Evolutionary conservation across 2,797 vertebrate species (phyloP), one percentile per base, ranked within the genome.

Genomic region (Oreochromis grahami): DNA sequence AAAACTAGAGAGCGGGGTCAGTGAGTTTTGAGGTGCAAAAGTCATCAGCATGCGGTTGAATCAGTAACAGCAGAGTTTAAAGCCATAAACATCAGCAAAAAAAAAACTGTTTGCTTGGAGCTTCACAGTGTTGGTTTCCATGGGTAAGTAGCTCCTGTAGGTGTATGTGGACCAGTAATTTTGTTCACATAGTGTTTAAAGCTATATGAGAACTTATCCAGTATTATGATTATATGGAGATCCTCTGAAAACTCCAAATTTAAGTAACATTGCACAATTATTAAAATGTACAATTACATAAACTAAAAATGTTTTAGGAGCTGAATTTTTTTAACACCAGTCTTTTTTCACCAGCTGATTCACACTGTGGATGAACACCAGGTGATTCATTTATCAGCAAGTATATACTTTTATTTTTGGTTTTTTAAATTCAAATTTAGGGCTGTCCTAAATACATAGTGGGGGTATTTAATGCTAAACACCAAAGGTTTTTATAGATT

Each of bases 231-330:
- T 74, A 50, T n/a, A 32, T 74, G 26, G 15, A 29, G 14, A 43
- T 72, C 68, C 24, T 72, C 68, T 19, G 6, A 72, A 72, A 48
- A 48, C 15, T 74, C 17, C 43, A 32, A 26, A 74, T 19, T 50
- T 74, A 48, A 74, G 43, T 50, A 50, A 72, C 26, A 74, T 50
- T 32, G 26, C 45, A 50, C 10, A 48, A 50, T 74, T 74, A 29
- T 72, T 48, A 48, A 72, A 74, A 48, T 19, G 3, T 32, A 12
- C 9, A 72, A 72, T 72, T 48, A 72, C 10, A 72, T 13, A 34
- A 60, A 34, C 29, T 34, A 34, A 60, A 60, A 1, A 70, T 43
- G 41, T 29, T 45, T 70, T 45, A 70, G 21, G 9, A 72, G 15
- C 43, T 72, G 43, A 72, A 19, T 19, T 72, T 32, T 70, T 0